Percentiles rank a stretch among this genome's conserved stretches.
Evolutionary conservation across 2,113 vertebrate genomes (phyloP).

Genomic region (Grammomys dolichurus): DNA sequence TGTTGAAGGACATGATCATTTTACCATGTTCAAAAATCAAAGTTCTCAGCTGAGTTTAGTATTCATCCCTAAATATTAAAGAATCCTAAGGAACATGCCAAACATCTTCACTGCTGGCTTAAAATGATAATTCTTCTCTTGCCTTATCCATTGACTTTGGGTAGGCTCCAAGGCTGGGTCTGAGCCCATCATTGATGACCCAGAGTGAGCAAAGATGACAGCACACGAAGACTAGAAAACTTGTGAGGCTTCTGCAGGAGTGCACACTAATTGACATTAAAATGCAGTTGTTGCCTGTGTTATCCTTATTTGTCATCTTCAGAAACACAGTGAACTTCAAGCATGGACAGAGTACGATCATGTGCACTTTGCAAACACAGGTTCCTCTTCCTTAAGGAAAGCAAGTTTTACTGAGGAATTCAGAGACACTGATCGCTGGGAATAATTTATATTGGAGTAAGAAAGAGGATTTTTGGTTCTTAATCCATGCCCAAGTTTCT

Average conservation of each 20-base stretch:
- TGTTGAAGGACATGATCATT: background rate
- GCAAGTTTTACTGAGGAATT: background rate
- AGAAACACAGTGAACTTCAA: slow-evolving; percentile 25
- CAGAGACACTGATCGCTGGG: slow-evolving; percentile 3
- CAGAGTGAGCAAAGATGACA: background rate
- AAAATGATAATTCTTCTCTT: background rate
- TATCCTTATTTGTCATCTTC: background rate
- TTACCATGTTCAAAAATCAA: background rate
- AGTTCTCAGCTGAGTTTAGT: background rate
- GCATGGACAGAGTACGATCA: background rate
- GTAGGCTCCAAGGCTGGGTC: background rate
- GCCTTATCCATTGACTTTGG: background rate
- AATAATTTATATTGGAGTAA: slow-evolving; percentile 17
- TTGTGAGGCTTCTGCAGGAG: background rate
- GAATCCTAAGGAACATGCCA: background rate
- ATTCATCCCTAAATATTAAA: background rate
- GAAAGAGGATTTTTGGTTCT: slow-evolving; percentile 13
- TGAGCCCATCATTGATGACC: background rate
- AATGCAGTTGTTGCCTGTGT: background rate
- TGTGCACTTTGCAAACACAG: background rate
- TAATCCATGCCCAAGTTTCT: slow-evolving; percentile 45
- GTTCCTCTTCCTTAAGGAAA: slow-evolving; percentile 29
- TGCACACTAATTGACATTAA: background rate
- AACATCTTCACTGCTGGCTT: background rate
- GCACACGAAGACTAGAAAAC: background rate